Conservation (phyloP, 1,140 invertebrate species). For the Hylyphantes graminicola region DNA sequence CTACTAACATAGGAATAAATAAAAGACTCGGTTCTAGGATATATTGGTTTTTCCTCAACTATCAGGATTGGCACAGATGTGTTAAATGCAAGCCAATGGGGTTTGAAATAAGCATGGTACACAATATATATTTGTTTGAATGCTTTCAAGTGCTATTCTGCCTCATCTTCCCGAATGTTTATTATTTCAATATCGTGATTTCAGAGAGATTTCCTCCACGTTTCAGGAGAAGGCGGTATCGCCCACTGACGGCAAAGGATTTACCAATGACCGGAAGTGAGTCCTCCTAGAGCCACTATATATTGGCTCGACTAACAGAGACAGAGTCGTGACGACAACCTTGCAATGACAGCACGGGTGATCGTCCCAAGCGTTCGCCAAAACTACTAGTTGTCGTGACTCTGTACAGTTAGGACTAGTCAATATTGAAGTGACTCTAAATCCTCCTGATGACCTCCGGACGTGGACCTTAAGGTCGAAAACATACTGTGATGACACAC, state of each 20-base stretch:
- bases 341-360: neutral
- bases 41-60: too few relatives aligned
- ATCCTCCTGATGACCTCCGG: too few relatives aligned
- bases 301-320: neutral
- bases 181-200: constrained; percentile 46
- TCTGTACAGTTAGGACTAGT: too few relatives aligned
- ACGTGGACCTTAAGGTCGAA: neutral
- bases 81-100: too few relatives aligned
- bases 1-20: too few relatives aligned
- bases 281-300: constrained; percentile 45
- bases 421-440: too few relatives aligned
- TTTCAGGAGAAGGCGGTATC: constrained; percentile 58
- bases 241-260: constrained; percentile 58
- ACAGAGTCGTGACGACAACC: neutral
- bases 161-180: constrained; percentile 11
- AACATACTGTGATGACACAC: constrained; percentile 6
- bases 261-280: constrained; percentile 61
- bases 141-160: neutral
- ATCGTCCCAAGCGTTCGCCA: too few relatives aligned
- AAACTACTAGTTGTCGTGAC: too few relatives aligned
- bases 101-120: too few relatives aligned
- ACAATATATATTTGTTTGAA: too few relatives aligned
- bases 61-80: too few relatives aligned
- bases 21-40: too few relatives aligned
- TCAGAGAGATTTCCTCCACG: constrained; percentile 57